Conservation (phyloP, 2,113 vertebrate species). For the Pelusios castaneus region DNA sequence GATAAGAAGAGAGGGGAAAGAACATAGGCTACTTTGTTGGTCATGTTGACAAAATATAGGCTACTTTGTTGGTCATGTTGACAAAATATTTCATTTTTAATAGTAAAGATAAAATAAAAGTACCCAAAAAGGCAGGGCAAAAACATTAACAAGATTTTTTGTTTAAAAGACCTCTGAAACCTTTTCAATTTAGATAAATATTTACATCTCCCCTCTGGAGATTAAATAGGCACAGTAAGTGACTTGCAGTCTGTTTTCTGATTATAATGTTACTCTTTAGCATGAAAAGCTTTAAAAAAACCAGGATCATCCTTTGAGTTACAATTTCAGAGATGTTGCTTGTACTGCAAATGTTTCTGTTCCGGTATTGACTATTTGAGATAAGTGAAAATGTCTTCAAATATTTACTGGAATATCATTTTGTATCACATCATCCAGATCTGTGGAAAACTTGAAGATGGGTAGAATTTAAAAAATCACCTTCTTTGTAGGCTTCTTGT, state of each 20-base stretch:
- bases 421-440: not conserved
- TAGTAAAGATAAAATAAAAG: not conserved
- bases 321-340: accelerated
- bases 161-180: slow-evolving; percentile 49
- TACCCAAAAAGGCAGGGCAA: not conserved
- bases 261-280: slow-evolving; percentile 36
- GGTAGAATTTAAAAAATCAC: not conserved
- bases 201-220: slow-evolving; percentile 57
- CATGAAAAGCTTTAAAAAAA: slow-evolving; percentile 14
- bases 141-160: not conserved
- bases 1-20: accelerated
- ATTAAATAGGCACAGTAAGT: slow-evolving; percentile 46
- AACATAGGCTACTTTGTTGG: not conserved
- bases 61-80: not conserved
- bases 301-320: not conserved
- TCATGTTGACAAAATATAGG: not conserved
- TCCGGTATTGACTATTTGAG: not conserved
- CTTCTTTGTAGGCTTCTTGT: not conserved
- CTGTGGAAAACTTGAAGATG: not conserved
- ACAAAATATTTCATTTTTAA: not conserved
- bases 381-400: not conserved
- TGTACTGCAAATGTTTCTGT: not conserved
- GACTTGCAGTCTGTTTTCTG: slow-evolving; percentile 57
- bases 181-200: slow-evolving; percentile 62
- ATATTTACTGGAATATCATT: not conserved